Conservation (phyloP, 2,797 vertebrate species). For the Danio choprae region DNA sequence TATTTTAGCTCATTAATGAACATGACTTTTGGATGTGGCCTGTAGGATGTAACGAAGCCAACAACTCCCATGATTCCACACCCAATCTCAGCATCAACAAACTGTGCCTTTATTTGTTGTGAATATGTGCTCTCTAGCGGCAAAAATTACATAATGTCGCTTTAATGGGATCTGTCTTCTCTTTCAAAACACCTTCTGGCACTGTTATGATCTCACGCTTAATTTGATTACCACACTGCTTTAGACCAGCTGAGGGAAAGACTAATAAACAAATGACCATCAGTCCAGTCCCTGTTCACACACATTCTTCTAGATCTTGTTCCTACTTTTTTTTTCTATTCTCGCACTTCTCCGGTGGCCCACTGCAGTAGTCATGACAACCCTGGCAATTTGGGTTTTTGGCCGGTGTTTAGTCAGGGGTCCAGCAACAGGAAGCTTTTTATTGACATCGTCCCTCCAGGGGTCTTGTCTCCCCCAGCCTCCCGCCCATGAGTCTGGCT, state of each 20-base stretch:
- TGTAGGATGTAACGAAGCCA: too few relatives aligned
- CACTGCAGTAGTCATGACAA: conserved; percentile 62
- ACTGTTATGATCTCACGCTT: conserved; percentile 17
- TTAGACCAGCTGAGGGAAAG: neutral
- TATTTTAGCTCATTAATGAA: too few relatives aligned
- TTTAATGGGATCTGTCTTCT: neutral
- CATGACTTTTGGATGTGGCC: neutral
- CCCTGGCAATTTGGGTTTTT: conserved; percentile 54
- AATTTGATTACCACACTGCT: neutral
- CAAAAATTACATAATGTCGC: too few relatives aligned
- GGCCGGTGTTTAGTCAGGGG: conserved; percentile 65
- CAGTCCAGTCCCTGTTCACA: conserved; percentile 53
- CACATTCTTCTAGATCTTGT: conserved; percentile 49
- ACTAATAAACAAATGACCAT: conserved; percentile 38
- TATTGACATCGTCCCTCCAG: conserved; percentile 63
- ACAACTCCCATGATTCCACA: too few relatives aligned
- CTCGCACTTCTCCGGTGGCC: conserved; percentile 28
- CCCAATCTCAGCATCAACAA: too few relatives aligned
- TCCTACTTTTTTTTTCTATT: conserved; percentile 23
- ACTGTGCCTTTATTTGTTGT: too few relatives aligned
- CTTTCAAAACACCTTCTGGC: conserved; percentile 14
- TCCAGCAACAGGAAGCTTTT: conserved; percentile 69
- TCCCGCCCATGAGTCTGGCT: conserved; percentile 37
- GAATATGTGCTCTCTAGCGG: too few relatives aligned
- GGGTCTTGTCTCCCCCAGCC: conserved; percentile 53